Evolutionary conservation across 2,113 vertebrate species (phyloP).

Genomic region (Ailuropoda melanoleuca): DNA sequence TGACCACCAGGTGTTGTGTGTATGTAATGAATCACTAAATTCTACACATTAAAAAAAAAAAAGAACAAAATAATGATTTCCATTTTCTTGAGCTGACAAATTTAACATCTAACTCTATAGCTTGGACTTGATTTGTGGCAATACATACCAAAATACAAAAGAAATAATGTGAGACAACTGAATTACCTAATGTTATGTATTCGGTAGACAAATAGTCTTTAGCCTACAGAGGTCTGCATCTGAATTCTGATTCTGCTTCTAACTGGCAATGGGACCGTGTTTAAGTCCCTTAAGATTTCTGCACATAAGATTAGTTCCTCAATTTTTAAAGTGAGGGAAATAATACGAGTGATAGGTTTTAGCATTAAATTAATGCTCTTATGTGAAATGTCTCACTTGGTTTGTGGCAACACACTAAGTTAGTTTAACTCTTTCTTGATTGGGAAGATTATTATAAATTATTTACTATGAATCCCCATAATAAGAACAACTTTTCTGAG

Average conservation of each 20-base stretch:
- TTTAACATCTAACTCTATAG: neutral
- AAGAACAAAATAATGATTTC: neutral
- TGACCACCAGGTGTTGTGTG: neutral
- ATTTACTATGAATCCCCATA: neutral
- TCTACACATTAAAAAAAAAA: neutral
- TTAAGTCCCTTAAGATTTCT: neutral
- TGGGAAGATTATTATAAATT: neutral
- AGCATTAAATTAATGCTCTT: neutral
- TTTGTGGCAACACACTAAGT: neutral
- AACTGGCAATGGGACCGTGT: too few relatives aligned
- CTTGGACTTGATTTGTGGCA: neutral
- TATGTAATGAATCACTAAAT: neutral
- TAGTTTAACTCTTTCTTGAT: neutral
- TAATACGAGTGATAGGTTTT: neutral
- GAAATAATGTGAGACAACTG: neutral
- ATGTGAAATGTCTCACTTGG: neutral
- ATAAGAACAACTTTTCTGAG: neutral
- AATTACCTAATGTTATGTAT: neutral
- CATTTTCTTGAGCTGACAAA: neutral
- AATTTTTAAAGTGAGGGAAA: neutral
- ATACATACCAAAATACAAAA: neutral
- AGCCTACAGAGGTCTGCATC: accelerated
- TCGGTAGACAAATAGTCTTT: neutral
- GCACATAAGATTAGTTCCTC: neutral
- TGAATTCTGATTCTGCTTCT: neutral